Conservation (phyloP, 2,113 vertebrate genomes). For the Buteo buteo region DNA sequence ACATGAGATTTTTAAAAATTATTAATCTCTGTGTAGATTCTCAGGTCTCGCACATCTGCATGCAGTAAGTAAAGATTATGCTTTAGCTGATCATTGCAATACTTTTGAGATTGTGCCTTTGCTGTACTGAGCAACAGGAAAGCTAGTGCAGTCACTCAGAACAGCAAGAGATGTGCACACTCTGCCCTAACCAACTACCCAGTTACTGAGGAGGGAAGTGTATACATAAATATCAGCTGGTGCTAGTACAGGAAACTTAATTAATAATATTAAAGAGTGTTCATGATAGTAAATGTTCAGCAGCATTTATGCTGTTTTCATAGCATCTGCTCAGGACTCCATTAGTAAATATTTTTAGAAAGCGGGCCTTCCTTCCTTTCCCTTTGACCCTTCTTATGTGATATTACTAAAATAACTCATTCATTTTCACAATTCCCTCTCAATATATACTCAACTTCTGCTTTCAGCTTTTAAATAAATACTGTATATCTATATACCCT, state of each 20-base stretch:
- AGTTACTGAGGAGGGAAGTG: neutral
- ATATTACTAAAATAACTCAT: neutral
- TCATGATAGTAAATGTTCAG: neutral
- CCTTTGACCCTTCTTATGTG: neutral
- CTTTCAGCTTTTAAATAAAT: neutral
- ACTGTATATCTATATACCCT: neutral
- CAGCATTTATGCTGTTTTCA: neutral
- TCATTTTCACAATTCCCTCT: neutral
- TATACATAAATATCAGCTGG: constrained; percentile 54
- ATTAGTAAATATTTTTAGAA: neutral
- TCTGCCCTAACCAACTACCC: neutral
- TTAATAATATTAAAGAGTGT: neutral
- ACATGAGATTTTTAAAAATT: neutral
- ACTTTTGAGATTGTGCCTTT: neutral
- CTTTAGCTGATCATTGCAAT: neutral
- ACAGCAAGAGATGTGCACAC: constrained; percentile 33
- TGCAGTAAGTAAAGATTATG: neutral
- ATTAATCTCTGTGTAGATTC: neutral
- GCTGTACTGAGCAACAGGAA: neutral
- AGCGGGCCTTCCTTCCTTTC: neutral
- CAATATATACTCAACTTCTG: neutral
- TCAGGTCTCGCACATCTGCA: neutral
- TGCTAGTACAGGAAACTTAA: constrained; percentile 17
- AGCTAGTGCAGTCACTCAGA: constrained; percentile 27
- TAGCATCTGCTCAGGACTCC: neutral